A percentile compares a stretch with the other conserved stretches of the same genome.
These are phyloP conservation scores for Caloenas nicobarica DNA, from an alignment of 2,113 vertebrate species.

Conservation along the genomic window DNA sequence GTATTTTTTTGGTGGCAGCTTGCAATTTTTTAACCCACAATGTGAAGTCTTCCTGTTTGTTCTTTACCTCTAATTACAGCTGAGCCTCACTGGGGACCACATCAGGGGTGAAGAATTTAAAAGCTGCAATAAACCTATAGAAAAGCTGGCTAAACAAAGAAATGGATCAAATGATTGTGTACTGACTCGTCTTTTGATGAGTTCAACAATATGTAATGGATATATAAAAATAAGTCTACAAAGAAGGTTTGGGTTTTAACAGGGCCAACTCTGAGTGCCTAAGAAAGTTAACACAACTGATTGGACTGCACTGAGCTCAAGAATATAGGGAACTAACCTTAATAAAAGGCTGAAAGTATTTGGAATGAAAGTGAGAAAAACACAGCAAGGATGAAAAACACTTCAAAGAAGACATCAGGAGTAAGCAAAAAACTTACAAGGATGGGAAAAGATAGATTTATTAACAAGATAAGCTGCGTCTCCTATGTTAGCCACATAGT, in stretches of 20 bases:
- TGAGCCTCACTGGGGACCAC: not conserved
- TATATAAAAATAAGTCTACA: not conserved
- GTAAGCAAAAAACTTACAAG: not conserved
- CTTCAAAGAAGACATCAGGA: not conserved
- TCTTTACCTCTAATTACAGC: not conserved
- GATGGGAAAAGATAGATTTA: not conserved
- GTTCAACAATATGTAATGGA: not conserved
- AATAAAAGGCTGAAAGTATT: not conserved
- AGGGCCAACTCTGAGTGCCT: not conserved
- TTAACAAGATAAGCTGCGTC: not conserved
- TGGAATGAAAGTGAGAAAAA: not conserved
- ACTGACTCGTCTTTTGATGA: not conserved
- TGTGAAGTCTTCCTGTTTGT: not conserved
- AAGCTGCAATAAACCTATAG: not conserved
- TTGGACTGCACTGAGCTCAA: not conserved
- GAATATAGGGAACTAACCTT: not conserved
- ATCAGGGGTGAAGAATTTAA: not conserved
- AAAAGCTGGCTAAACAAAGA: not conserved
- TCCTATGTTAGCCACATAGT: not conserved
- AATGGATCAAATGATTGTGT: not conserved
- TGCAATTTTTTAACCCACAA: not conserved
- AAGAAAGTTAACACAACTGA: not conserved
- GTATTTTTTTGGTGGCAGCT: not conserved
- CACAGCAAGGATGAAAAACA: not conserved
- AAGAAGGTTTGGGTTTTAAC: not conserved